Percentiles rank a stretch among this genome's conserved stretches.
Evolutionary conservation across 2,888 invertebrate species (phyloP).

Genomic region (Drosophila sordidapex): DNA sequence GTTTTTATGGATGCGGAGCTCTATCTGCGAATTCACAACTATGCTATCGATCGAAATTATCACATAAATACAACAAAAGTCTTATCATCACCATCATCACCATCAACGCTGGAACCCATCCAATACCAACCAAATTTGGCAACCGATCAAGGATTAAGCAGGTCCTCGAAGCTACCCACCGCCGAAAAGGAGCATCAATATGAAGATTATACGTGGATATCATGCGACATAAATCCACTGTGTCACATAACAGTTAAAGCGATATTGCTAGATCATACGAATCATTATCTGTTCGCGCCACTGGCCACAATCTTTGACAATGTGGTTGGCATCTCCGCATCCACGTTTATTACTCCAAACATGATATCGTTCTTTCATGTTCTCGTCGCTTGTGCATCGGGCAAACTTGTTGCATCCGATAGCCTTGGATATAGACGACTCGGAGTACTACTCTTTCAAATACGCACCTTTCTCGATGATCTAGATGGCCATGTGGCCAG

Average conservation of each 20-base stretch:
- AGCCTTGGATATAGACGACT: constrained; percentile 89
- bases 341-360: constrained; percentile 90
- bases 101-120: constrained; percentile 42
- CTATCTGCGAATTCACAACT: constrained; percentile 89
- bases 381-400: constrained; percentile 90
- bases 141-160: constrained; percentile 36
- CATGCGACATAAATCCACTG: constrained; percentile 90
- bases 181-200: constrained; percentile 66
- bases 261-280: constrained; percentile 92
- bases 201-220: constrained; percentile 85
- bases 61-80: constrained; percentile 78
- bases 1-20: constrained; percentile 90
- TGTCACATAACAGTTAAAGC: constrained; percentile 94
- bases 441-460: constrained; percentile 91
- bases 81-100: neutral
- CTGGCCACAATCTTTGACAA: constrained; percentile 90
- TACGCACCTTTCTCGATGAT: constrained; percentile 93
- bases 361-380: constrained; percentile 93
- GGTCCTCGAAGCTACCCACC: constrained; percentile 53
- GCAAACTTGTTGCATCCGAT: constrained; percentile 90
- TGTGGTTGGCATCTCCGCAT: constrained; percentile 88
- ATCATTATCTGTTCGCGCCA: constrained; percentile 93
- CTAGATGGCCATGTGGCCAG: constrained; percentile 95
- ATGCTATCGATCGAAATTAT: constrained; percentile 87
- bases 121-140: constrained; percentile 18